A percentile compares a stretch with the other conserved stretches of the same genome.
phyloP scores from a whole-genome alignment of 2,888 invertebrate species.

The Polyommatus iphigenia region DNA sequence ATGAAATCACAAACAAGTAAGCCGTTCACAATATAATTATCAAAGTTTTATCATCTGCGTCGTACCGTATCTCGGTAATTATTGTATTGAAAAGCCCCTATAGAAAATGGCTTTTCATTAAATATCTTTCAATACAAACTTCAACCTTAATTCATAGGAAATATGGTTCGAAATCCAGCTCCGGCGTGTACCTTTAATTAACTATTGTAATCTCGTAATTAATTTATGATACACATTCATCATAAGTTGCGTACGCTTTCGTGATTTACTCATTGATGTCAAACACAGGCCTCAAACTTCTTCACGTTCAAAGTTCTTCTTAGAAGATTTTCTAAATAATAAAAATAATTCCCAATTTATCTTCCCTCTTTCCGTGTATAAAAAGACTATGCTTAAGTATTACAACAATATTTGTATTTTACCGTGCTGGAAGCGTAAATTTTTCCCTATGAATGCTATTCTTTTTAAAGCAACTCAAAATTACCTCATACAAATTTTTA shows the following conservation, averaged over 20 bases:
- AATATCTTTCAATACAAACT: neutral
- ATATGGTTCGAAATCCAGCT: neutral
- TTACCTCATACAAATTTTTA: too few relatives aligned
- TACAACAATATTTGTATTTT: too few relatives aligned
- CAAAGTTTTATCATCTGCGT: slow-evolving; percentile 9
- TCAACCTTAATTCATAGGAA: neutral
- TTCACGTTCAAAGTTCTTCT: too few relatives aligned
- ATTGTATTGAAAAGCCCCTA: slow-evolving; percentile 37
- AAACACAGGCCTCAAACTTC: neutral
- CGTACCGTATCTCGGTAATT: slow-evolving; percentile 11
- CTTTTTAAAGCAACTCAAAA: too few relatives aligned
- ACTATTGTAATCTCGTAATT: neutral
- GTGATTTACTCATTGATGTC: neutral
- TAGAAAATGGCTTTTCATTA: slow-evolving; percentile 7
- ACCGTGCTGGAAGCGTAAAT: too few relatives aligned
- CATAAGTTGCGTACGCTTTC: neutral
- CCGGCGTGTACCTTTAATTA: neutral
- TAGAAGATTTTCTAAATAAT: too few relatives aligned
- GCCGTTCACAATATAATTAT: neutral
- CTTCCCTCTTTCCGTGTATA: too few relatives aligned
- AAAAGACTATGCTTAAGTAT: too few relatives aligned
- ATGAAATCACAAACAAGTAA: neutral
- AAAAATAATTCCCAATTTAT: too few relatives aligned
- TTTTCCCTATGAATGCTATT: too few relatives aligned
- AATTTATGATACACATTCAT: slow-evolving; percentile 11